phyloP scores from a whole-genome alignment of 2,888 invertebrate species.

The Agrilus biguttatus region DNA sequence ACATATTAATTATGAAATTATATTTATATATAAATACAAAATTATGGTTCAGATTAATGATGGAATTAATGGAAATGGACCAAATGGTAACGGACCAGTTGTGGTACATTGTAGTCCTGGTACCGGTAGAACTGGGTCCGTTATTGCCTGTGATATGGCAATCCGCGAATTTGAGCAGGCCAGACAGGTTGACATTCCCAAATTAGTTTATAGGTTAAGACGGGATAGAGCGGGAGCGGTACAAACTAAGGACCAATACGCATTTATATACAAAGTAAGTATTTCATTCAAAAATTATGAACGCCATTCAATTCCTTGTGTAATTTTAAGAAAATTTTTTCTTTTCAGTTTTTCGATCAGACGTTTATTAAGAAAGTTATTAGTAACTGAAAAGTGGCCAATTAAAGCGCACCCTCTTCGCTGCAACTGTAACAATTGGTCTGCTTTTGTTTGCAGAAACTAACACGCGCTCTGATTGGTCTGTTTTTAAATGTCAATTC shows the following conservation, averaged over 20 bases:
- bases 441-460: too few relatives aligned
- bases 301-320: too few relatives aligned
- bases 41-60: neutral
- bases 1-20: constrained; percentile 8
- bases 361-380: too few relatives aligned
- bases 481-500: too few relatives aligned
- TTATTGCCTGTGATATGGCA: constrained; percentile 74
- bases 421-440: too few relatives aligned
- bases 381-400: too few relatives aligned
- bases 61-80: constrained; percentile 12
- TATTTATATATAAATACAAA: too few relatives aligned
- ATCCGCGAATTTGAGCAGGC: constrained; percentile 75
- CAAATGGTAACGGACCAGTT: constrained; percentile 48
- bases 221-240: constrained; percentile 81
- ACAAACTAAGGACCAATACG: constrained; percentile 83
- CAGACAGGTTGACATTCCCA: constrained; percentile 71
- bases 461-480: too few relatives aligned
- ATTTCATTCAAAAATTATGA: neutral
- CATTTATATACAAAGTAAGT: constrained; percentile 76
- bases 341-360: too few relatives aligned
- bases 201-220: constrained; percentile 68
- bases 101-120: constrained; percentile 80
- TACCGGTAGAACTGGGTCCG: constrained; percentile 77
- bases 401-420: too few relatives aligned
- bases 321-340: too few relatives aligned